Conservation (phyloP, 2,113 vertebrate species). For the Podilymbus podiceps region DNA sequence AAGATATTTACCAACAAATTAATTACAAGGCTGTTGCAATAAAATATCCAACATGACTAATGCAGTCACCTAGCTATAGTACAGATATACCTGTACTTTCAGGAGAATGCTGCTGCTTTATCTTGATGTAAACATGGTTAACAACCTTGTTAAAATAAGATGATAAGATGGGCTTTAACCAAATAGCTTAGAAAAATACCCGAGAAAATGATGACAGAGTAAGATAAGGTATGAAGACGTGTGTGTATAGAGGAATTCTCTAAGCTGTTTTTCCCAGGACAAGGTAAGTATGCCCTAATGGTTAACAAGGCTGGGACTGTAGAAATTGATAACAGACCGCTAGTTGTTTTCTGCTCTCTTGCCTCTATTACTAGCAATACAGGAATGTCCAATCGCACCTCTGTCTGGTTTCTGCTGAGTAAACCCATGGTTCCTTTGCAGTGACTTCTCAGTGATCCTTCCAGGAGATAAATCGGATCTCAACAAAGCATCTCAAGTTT, state of each 20-base stretch:
- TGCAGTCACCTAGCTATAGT: neutral
- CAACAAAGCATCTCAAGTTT: neutral
- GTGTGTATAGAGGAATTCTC: neutral
- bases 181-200: neutral
- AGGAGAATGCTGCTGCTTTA: neutral
- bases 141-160: neutral
- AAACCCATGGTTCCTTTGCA: neutral
- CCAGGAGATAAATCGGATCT: neutral
- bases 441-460: neutral
- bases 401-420: neutral
- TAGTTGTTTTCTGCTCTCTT: neutral
- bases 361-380: neutral
- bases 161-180: neutral
- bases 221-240: neutral
- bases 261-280: neutral
- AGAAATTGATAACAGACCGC: neutral
- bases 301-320: neutral
- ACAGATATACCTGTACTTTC: neutral
- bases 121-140: neutral
- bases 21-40: neutral
- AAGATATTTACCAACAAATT: neutral
- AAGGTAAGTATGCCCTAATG: neutral
- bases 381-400: neutral
- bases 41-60: neutral
- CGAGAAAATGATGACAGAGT: neutral